A percentile compares a stretch with the other conserved stretches of the same genome.
phyloP scores from a whole-genome alignment of 1,140 invertebrate species.

The Eupeodes corollae region DNA sequence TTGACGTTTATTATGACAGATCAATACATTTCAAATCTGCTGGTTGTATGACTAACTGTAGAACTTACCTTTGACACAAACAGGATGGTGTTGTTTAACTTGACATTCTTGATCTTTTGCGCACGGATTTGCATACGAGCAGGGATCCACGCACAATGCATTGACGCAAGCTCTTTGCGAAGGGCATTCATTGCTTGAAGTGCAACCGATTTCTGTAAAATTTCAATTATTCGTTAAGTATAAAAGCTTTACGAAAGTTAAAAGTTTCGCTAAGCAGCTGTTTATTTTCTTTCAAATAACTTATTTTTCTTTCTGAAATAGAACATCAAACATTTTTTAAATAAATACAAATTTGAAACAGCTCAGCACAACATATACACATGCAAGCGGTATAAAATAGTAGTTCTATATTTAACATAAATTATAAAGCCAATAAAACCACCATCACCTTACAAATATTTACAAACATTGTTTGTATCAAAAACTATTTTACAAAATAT shows the following conservation, averaged over 20 bases:
- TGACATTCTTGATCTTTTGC: conserved; percentile 50
- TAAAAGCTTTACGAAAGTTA: too few species aligned
- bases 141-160: conserved; percentile 64
- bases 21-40: too few species aligned
- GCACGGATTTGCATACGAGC: conserved; percentile 56
- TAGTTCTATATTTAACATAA: conserved; percentile 4
- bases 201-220: conserved; percentile 52
- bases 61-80: conserved; percentile 61
- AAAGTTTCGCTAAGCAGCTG: too few species aligned
- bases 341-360: too few species aligned
- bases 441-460: too few species aligned
- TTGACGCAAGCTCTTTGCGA: conserved; percentile 63
- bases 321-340: too few species aligned
- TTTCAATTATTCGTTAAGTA: too few species aligned
- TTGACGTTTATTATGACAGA: too few species aligned
- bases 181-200: conserved; percentile 58
- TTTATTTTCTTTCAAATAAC: too few species aligned
- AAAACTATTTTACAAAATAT: conserved; percentile 5
- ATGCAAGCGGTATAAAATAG: conserved; percentile 19
- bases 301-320: too few species aligned
- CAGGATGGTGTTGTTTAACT: conserved; percentile 63
- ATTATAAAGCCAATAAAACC: not conserved
- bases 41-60: too few species aligned
- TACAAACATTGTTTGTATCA: too few species aligned
- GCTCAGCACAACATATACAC: conserved; percentile 27